These are phyloP conservation scores for Corythornis madagascariensis DNA, from an alignment of 2,113 vertebrate species.

Conservation along the genomic window DNA sequence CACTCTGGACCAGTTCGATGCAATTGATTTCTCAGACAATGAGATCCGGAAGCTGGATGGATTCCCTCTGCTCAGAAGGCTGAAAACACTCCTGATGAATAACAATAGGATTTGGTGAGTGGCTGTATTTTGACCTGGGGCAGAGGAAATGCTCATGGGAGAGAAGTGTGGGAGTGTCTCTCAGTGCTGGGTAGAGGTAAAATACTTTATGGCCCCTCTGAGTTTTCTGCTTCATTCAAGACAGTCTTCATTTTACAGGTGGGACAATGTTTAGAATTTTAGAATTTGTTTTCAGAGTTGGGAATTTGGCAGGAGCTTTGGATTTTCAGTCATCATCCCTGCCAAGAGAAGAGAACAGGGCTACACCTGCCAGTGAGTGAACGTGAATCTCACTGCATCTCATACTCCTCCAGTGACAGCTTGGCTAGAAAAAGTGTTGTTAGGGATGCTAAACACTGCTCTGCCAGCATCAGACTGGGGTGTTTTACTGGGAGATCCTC, in stretches of 20 bases:
- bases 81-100: constrained; percentile 93
- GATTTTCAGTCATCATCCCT: not conserved
- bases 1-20: constrained; percentile 96
- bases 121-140: not conserved
- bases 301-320: not conserved
- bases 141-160: not conserved
- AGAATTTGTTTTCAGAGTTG: not conserved
- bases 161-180: not conserved
- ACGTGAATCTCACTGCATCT: not conserved
- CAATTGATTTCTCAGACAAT: constrained; percentile 97
- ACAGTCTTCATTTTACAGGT: not conserved
- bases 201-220: not conserved
- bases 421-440: not conserved
- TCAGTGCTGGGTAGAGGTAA: not conserved
- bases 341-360: not conserved
- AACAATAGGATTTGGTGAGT: constrained; percentile 95
- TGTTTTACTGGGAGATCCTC: not conserved
- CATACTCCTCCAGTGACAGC: no score
- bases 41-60: constrained; percentile 94
- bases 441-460: not conserved
- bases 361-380: not conserved
- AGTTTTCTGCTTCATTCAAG: not conserved
- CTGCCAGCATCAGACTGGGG: not conserved
- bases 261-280: not conserved
- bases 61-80: constrained; percentile 88